Base-by-base conservation (phyloP, 1,140 invertebrate genomes). In the Anastrepha ludens region DNA sequence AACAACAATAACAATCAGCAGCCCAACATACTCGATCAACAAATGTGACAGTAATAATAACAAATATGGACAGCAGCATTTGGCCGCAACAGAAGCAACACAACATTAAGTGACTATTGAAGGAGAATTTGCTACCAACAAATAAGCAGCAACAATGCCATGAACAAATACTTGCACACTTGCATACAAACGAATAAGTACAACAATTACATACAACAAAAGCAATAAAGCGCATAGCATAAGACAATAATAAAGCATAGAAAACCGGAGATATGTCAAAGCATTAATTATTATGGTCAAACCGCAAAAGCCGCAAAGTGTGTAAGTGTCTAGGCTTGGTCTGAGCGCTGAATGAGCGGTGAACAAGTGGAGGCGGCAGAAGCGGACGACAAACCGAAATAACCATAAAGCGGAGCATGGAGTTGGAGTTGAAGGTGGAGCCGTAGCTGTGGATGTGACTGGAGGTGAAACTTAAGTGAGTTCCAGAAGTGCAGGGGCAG, bases 31-130 rank as follows among this genome's bases (percentile, higher is more conserved):
- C 47, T 58, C 74, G 74, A 81, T 81, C 74, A 81, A 81, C 74
- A 81, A 81, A 81, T 81, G 47, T 81, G 74, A 81, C 74, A 81
- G 74, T 81, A 81, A 81, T 81, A 81, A 81, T 81, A 81, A 81
- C 74, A 81, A 81, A 81, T 81, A 81, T 81, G 74, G 74, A 55
- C 74, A 81, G 47, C 74, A 81, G 47, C 44, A 55, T 44, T 81
- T 81, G 44, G 74, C 41, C 47, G 55, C n/a, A 20, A 81, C 47
- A 50, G 13, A n/a, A 55, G 41, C 74, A 81, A 55, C 39, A 74
- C 15, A 81, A 50, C 8, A 81, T 7, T 50, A 55, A 81, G 8
- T 81, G 47, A 81, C 13, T 55, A 47, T 81, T 50, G 17, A 81
- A 20, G 17, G 2, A 41, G 47, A 50, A 55, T 11, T 81, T 29